Percentiles rank a stretch among this genome's conserved stretches.
Evolutionary conservation across 1,140 invertebrate species (phyloP).

Genomic region (Penaeus vannamei): DNA sequence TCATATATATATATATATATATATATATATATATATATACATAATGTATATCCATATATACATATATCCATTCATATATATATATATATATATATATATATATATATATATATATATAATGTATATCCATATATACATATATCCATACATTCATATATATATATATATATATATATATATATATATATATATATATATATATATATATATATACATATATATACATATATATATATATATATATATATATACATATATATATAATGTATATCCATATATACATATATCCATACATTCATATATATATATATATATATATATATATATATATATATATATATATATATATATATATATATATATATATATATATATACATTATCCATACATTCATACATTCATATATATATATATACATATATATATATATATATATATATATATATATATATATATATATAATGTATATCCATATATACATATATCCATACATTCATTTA

Average conservation of each 20-base stretch:
- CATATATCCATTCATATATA: constrained; percentile 4
- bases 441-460: no score
- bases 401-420: not conserved
- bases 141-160: constrained; percentile 2
- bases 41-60: not conserved
- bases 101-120: constrained; percentile 9
- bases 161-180: constrained; percentile 28
- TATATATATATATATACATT: constrained; percentile 6
- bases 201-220: not conserved
- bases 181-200: not conserved
- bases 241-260: constrained; percentile 21
- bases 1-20: constrained; percentile 10
- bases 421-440: no score
- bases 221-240: constrained; percentile 3
- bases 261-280: constrained; percentile 16
- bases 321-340: constrained; percentile 6
- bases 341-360: constrained; percentile 16
- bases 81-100: constrained; percentile 16
- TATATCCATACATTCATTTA: no score
- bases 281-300: constrained; percentile 3
- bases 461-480: no score
- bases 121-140: not conserved
- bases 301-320: constrained; percentile 16
- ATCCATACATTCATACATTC: not conserved
- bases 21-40: not conserved